These are phyloP conservation scores for Heteromurus nitidus DNA, from an alignment of 2,888 invertebrate genomes.

Conservation along the genomic window DNA sequence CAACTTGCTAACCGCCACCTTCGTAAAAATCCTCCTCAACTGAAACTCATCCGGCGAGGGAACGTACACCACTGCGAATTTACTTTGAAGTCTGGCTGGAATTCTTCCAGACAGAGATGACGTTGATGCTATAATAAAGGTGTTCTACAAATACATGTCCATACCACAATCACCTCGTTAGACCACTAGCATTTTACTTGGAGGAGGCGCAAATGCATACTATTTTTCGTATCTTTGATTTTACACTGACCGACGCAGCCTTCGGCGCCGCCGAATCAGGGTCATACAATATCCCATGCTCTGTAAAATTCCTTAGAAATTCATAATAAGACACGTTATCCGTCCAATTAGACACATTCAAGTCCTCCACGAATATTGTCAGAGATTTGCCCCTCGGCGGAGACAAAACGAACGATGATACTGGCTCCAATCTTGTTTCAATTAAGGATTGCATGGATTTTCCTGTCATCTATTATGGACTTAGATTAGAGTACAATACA, in stretches of 20 bases:
- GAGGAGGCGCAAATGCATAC: background rate
- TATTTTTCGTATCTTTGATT: background rate
- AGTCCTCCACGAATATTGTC: conserved; percentile 32
- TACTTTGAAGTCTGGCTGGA: conserved; percentile 13
- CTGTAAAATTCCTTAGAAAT: conserved; percentile 22
- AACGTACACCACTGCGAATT: conserved; percentile 19
- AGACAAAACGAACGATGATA: conserved; percentile 21
- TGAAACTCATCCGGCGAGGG: conserved; percentile 42
- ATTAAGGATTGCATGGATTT: conserved; percentile 27
- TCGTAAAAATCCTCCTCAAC: conserved; percentile 32
- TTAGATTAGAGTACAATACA: background rate
- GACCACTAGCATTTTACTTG: background rate
- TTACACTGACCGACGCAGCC: conserved; percentile 21
- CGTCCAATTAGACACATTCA: background rate
- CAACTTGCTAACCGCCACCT: conserved; percentile 1
- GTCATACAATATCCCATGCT: conserved; percentile 39
- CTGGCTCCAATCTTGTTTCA: conserved; percentile 7
- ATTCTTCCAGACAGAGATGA: background rate
- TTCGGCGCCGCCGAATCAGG: background rate
- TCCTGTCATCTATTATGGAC: conserved; percentile 32
- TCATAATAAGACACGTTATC: conserved; percentile 7
- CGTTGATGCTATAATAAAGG: conserved; percentile 2
- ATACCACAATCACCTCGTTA: background rate
- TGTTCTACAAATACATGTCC: conserved; percentile 14
- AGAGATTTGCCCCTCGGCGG: conserved; percentile 18